A percentile compares a stretch with the other conserved stretches of the same genome.
Conservation (phyloP, 1,140 invertebrate species). For the Ips nitidus region DNA sequence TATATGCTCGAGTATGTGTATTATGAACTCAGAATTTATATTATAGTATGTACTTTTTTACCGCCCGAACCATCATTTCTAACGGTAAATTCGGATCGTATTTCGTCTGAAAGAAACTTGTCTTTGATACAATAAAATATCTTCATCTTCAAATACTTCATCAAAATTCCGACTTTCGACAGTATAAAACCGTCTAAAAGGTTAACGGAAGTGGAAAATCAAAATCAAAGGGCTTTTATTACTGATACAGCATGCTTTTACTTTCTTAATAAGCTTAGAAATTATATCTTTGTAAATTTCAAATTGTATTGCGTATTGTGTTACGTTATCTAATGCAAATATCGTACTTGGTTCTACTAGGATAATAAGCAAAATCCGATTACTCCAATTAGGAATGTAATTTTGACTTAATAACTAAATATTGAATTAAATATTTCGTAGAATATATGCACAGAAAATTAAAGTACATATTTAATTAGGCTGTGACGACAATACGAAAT, state of each 20-base stretch:
- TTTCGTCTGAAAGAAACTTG: no score
- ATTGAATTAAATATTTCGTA: not conserved
- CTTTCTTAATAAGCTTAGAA: conserved; percentile 27
- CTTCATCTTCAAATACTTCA: no score
- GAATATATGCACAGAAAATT: not conserved
- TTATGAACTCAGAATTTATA: no score
- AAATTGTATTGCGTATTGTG: conserved; percentile 13
- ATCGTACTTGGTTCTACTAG: conserved; percentile 5
- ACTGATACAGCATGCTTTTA: conserved; percentile 7
- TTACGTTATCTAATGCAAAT: conserved; percentile 2
- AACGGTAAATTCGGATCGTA: no score
- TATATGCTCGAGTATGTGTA: no score
- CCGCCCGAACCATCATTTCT: no score
- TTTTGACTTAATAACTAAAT: not conserved
- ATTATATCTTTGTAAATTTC: conserved; percentile 22
- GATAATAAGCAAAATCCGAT: conserved; percentile 19
- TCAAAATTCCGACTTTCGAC: no score
- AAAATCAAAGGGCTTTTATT: conserved; percentile 17
- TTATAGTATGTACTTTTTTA: no score
- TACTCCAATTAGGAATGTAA: conserved; percentile 14
- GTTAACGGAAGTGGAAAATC: conserved; percentile 22
- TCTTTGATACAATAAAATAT: no score
- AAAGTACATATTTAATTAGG: no score
- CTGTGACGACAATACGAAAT: no score
- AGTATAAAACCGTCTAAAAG: not conserved